Percentiles rank a stretch among this genome's conserved stretches.
Conservation (phyloP, 2,113 vertebrate genomes). For the Crotalus viridis region DNA sequence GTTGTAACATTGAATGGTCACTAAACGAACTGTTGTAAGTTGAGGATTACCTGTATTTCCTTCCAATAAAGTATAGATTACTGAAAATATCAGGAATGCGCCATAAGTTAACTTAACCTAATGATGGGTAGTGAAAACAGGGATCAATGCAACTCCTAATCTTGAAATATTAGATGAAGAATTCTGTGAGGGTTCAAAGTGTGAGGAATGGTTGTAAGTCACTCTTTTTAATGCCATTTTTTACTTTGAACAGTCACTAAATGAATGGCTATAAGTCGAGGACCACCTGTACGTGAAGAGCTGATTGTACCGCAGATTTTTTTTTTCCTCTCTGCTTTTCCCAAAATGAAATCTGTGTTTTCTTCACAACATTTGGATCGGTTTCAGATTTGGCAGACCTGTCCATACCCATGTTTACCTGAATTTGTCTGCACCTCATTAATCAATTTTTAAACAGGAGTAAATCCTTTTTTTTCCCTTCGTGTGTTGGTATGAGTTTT, state of each 20-base stretch:
- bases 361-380: constrained; percentile 72
- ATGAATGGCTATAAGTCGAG: not conserved
- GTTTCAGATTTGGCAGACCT: constrained; percentile 68
- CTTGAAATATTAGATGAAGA: constrained; percentile 59
- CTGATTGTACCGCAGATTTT: constrained; percentile 57
- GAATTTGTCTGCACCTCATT: constrained; percentile 70
- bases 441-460: constrained; percentile 67
- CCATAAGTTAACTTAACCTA: constrained; percentile 57
- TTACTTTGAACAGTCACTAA: not conserved
- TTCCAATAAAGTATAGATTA: constrained; percentile 36
- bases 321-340: constrained; percentile 66
- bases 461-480: constrained; percentile 38
- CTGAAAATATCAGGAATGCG: constrained; percentile 51
- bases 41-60: not conserved
- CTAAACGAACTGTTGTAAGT: too few relatives aligned
- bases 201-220: not conserved
- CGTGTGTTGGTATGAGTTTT: constrained; percentile 45
- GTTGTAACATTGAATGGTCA: too few relatives aligned
- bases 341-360: constrained; percentile 70
- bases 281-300: constrained; percentile 16
- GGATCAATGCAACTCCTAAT: constrained; percentile 46
- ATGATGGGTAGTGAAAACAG: constrained; percentile 59
- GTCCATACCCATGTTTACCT: constrained; percentile 65
- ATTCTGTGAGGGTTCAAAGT: not conserved
- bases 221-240: not conserved